phyloP scores from a whole-genome alignment of 2,888 invertebrate species.

The Drosophila neonasuta region DNA sequence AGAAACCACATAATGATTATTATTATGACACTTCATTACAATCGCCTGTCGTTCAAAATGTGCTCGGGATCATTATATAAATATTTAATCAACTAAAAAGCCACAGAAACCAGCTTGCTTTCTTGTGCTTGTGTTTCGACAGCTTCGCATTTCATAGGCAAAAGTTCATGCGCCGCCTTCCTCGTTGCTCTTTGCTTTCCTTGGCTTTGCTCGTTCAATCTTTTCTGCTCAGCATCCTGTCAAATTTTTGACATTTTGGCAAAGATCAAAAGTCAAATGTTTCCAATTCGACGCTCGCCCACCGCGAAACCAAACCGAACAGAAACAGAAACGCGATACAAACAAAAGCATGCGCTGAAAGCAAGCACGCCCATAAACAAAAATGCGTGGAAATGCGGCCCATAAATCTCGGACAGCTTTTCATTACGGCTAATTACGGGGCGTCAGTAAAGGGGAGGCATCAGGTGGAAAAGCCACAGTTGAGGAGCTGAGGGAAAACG shows the following conservation, averaged over 20 bases:
- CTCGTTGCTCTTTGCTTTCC: background rate
- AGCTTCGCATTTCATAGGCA: constrained; percentile 21
- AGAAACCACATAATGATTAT: constrained; percentile 4
- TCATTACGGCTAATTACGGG: constrained; percentile 62
- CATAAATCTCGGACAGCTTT: constrained; percentile 62
- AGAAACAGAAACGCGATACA: background rate
- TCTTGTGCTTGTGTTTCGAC: background rate
- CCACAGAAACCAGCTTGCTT: constrained; percentile 18
- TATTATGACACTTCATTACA: constrained; percentile 15
- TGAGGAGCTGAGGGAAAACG: constrained; percentile 10
- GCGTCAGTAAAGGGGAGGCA: background rate
- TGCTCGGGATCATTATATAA: constrained; percentile 29
- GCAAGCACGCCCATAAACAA: constrained; percentile 43
- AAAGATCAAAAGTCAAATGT: constrained; percentile 60
- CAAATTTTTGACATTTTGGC: constrained; percentile 57
- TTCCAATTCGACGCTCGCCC: constrained; percentile 36
- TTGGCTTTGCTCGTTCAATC: background rate
- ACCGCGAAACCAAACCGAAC: background rate
- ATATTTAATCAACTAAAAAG: constrained; percentile 31
- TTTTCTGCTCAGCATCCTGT: constrained; percentile 25
- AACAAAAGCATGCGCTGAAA: constrained; percentile 10
- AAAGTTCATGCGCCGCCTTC: background rate
- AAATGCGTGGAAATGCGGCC: constrained; percentile 29
- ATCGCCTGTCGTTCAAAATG: constrained; percentile 25
- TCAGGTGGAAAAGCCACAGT: background rate